Base-by-base conservation (phyloP, 2,113 vertebrate species). In the Pseudorasbora parva region DNA sequence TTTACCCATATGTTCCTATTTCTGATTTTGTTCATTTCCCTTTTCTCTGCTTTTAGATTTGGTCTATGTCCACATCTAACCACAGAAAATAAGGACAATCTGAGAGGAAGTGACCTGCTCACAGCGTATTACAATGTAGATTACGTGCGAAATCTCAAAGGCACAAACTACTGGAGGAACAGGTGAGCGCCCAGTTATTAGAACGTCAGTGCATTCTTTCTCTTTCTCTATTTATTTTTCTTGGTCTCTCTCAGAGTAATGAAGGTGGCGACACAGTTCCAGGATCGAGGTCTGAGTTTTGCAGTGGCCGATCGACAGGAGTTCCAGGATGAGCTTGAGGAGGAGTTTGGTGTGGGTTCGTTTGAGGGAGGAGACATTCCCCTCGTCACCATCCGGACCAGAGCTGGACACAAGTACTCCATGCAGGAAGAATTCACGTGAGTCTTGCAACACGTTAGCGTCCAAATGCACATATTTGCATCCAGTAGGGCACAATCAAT, bases 401-500 rank as follows among this genome's bases (percentile, higher is more conserved):
- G 82, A 23, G 86, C 88, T 66, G 94, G 94, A 30, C 91, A 92
- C 81, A 95, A 95, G 86, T 94, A 90, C 88, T 88, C 88, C 85
- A 95, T 95, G 94, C 91, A 92, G 7, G 94, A 95, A 86, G 94
- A 93, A 88, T 95, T 95, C 89, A 94, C 94, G 94, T 95, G 88
- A 19, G 94, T 92, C 60, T n/a, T 79, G 9, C 9, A 33, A 41
- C 41, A 27, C 8, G 19, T 4, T 12, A 19, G 8, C 9, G 17
- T 66, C 4, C 43, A 7, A 5, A 30, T 33, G 33, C 33, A 33
- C 33, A 33, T 33, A 33, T 2, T 33, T 25, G 12, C 17, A 72
- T 21, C 37, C 47, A 54, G 60, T 49, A 49, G 12, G 19, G 7
- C 19, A 76, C 21, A 8, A 37, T 33, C 25, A 23, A 5, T 8